These are phyloP conservation scores for Hyaena hyaena DNA, from an alignment of 2,113 vertebrate species.

Conservation along the genomic window DNA sequence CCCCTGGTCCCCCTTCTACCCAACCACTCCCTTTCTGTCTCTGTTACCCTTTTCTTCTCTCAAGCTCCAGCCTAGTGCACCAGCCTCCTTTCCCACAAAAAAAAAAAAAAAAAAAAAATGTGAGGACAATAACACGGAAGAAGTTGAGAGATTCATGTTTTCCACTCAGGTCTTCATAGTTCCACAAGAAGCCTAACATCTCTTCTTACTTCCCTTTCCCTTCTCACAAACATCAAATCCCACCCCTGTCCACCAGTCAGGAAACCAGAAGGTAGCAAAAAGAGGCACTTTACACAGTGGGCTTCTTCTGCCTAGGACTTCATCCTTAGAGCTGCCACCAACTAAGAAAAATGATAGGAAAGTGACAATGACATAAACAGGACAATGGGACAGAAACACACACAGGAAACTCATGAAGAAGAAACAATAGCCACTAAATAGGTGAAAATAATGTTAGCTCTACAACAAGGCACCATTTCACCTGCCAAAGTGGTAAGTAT, in stretches of 20 bases:
- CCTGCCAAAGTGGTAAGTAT: background rate
- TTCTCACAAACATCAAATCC: background rate
- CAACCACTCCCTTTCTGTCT: background rate
- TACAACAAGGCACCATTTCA: background rate
- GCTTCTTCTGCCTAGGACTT: background rate
- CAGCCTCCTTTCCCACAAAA: background rate
- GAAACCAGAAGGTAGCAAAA: background rate
- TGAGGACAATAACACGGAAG: background rate
- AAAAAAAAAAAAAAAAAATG: fast-evolving
- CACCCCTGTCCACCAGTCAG: background rate
- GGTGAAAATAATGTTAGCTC: background rate
- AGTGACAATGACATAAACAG: background rate
- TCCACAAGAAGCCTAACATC: background rate
- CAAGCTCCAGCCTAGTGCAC: background rate
- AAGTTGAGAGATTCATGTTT: background rate
- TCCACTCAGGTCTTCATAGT: background rate
- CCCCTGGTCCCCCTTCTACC: background rate
- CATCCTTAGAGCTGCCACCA: background rate
- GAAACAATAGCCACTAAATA: background rate
- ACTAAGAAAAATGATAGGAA: background rate
- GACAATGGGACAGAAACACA: background rate
- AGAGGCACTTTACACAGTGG: background rate
- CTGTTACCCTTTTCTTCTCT: background rate
- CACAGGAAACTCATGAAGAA: background rate
- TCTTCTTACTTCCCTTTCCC: background rate